phyloP scores from a whole-genome alignment of 2,888 invertebrate genomes.

The Synergus umbraculus region DNA sequence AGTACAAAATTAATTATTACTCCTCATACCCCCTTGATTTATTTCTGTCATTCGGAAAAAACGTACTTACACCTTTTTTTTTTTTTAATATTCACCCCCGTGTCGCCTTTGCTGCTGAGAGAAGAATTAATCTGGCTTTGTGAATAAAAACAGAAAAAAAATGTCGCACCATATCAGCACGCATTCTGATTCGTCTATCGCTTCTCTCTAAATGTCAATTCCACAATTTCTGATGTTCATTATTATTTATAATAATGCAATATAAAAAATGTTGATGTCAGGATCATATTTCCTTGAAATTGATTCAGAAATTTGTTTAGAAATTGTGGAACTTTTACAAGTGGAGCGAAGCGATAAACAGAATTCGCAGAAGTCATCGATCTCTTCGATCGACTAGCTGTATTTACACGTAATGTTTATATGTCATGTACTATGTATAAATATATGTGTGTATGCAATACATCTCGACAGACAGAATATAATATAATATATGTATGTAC shows the following conservation, averaged over 20 bases:
- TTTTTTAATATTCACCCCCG: constrained; percentile 43
- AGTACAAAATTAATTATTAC: constrained; percentile 75
- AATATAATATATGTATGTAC: constrained; percentile 44
- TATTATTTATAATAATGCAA: not conserved
- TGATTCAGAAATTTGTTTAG: not conserved
- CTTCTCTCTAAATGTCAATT: constrained; percentile 1
- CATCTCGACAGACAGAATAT: constrained; percentile 55
- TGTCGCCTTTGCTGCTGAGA: constrained; percentile 46
- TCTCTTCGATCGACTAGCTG: constrained; percentile 8
- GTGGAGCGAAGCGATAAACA: constrained; percentile 32
- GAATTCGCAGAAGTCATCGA: constrained; percentile 27
- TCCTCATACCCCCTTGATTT: constrained; percentile 64
- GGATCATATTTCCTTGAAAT: not conserved
- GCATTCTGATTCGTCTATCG: not conserved
- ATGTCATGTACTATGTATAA: constrained; percentile 48
- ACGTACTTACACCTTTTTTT: constrained; percentile 50
- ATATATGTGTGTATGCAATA: constrained; percentile 55
- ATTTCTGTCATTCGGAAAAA: constrained; percentile 56
- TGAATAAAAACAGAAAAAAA: not conserved
- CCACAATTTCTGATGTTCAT: not conserved
- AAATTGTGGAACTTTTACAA: not conserved
- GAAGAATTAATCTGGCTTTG: constrained; percentile 46
- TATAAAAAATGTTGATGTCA: not conserved
- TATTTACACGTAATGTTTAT: constrained; percentile 24
- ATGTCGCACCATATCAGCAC: constrained; percentile 42